Percentiles rank a stretch among this genome's conserved stretches.
These are phyloP conservation scores for Calidris pugnax DNA, from an alignment of 2,113 vertebrate species.

Conservation along the genomic window DNA sequence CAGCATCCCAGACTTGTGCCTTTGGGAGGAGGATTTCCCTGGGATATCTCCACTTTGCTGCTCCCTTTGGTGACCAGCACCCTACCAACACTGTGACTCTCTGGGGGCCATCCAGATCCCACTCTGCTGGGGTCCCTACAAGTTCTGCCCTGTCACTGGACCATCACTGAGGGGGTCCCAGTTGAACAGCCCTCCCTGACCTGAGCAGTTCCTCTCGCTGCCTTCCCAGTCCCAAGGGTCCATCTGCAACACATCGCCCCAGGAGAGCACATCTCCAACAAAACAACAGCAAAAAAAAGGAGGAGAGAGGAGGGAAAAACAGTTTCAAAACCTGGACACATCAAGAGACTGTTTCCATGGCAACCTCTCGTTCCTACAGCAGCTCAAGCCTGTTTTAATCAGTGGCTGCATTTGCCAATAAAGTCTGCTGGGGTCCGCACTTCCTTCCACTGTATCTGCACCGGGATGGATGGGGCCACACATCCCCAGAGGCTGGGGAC, in stretches of 20 bases:
- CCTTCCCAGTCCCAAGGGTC: background rate
- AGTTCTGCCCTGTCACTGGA: background rate
- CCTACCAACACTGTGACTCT: background rate
- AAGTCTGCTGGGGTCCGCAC: constrained; percentile 9
- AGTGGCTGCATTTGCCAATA: constrained; percentile 34
- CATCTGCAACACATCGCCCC: background rate
- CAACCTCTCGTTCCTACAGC: constrained; percentile 68
- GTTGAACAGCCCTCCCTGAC: background rate
- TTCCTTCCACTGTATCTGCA: background rate
- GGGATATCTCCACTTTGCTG: background rate
- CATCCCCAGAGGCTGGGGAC: background rate
- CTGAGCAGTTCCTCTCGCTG: rapidly evolving
- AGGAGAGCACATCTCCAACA: background rate
- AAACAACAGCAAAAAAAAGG: constrained; percentile 34
- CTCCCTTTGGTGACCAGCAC: background rate
- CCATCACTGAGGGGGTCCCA: rapidly evolving
- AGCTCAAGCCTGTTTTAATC: constrained; percentile 73
- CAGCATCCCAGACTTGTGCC: background rate
- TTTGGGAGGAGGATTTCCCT: background rate
- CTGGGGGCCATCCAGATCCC: background rate
- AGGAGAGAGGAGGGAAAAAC: background rate
- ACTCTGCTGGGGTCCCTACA: background rate
- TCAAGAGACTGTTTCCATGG: constrained; percentile 77
- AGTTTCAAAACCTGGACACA: constrained; percentile 77
- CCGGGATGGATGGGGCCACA: background rate